Percentiles rank a stretch among this genome's conserved stretches.
phyloP scores from a whole-genome alignment of 1,140 invertebrate genomes.

The Drusus annulatus region DNA sequence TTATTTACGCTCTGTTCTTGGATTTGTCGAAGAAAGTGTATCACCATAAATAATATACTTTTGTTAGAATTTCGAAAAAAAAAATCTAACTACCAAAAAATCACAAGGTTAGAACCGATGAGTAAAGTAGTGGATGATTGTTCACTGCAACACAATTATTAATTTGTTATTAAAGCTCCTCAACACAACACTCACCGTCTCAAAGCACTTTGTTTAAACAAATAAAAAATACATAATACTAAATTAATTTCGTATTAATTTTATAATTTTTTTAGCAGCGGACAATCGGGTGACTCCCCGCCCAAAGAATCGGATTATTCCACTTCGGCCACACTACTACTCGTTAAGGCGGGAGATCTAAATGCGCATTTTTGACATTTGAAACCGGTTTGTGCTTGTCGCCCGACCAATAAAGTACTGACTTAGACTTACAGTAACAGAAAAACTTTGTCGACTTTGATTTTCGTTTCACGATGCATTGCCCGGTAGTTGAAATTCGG shows the following conservation, averaged over 20 bases:
- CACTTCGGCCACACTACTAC: not conserved
- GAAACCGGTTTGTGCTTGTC: constrained; percentile 4
- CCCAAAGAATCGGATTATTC: not conserved
- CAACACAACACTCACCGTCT: constrained; percentile 29
- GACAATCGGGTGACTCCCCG: not conserved
- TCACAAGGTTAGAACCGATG: constrained; percentile 16
- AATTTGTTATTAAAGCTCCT: constrained; percentile 23
- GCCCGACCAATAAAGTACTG: not conserved
- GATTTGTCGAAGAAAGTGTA: not conserved
- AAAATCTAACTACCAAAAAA: constrained; percentile 5
- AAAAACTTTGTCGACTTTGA: constrained; percentile 22
- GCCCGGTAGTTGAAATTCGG: not conserved
- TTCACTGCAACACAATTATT: constrained; percentile 14
- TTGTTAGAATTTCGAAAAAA: constrained; percentile 21
- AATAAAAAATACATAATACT: not conserved
- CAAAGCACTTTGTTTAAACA: constrained; percentile 12
- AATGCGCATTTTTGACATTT: constrained; percentile 25
- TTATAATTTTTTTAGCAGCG: not conserved
- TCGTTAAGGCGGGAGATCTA: constrained; percentile 12
- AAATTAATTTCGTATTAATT: constrained; percentile 12
- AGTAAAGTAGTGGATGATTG: not conserved
- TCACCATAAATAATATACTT: constrained; percentile 9
- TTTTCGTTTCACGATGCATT: constrained; percentile 14
- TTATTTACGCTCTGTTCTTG: constrained; percentile 17
- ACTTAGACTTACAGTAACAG: constrained; percentile 14